These are phyloP conservation scores for Gnathonemus longibarbis DNA, from an alignment of 2,113 vertebrate genomes.

Conservation along the genomic window DNA sequence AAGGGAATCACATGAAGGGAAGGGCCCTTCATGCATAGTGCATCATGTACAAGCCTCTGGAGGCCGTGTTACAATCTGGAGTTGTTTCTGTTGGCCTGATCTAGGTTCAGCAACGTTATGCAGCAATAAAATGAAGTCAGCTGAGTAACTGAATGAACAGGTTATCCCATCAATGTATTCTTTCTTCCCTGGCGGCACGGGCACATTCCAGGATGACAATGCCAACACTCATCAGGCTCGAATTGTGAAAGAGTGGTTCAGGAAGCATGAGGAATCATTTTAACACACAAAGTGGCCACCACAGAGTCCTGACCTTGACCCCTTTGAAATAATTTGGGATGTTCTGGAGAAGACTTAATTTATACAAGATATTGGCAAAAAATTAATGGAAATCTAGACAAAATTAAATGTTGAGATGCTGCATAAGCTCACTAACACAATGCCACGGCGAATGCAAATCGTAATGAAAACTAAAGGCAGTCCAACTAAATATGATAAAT, in stretches of 20 bases:
- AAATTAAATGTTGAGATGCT: neutral
- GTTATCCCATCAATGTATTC: no score
- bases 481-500: neutral
- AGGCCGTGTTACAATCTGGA: neutral
- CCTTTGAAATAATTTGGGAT: neutral
- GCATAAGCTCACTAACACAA: no score
- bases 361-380: neutral
- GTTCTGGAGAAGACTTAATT: no score
- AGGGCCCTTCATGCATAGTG: neutral
- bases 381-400: neutral
- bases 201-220: no score
- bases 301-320: neutral
- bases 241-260: neutral
- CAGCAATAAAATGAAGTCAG: no score
- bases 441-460: neutral
- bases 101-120: neutral
- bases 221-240: neutral
- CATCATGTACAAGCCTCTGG: neutral
- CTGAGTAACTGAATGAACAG: no score
- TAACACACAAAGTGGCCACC: neutral
- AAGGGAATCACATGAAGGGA: neutral
- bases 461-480: neutral
- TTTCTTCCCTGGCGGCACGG: no score
- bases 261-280: neutral
- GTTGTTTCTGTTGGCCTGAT: neutral